These are phyloP conservation scores for Trissonchulus sp. DNA, from an alignment of 2,888 invertebrate species.

Conservation along the genomic window DNA sequence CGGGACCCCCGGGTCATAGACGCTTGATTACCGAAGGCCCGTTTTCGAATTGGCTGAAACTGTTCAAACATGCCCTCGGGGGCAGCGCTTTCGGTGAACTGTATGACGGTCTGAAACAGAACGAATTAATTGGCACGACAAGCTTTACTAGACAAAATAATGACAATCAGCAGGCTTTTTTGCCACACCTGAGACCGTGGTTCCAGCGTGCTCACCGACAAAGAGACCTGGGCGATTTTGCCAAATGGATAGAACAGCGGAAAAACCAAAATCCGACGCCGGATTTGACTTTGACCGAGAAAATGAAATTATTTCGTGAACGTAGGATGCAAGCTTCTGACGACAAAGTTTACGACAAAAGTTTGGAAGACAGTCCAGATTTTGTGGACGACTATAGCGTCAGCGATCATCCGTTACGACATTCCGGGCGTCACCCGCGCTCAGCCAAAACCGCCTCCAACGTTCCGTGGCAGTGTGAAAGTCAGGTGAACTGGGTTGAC, in stretches of 20 bases:
- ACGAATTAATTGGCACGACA: neutral
- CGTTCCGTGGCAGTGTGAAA: constrained; percentile 7
- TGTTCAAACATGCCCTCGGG: neutral
- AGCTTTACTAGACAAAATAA: too few relatives aligned
- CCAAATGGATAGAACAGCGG: too few relatives aligned
- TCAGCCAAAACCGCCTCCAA: neutral
- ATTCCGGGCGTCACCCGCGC: neutral
- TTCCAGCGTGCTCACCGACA: neutral
- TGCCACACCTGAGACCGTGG: neutral
- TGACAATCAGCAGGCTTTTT: neutral
- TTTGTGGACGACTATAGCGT: too few relatives aligned
- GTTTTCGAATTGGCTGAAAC: constrained; percentile 8
- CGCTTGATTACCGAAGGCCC: constrained; percentile 6
- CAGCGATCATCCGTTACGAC: neutral
- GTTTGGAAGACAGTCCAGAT: too few relatives aligned
- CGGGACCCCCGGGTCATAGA: constrained; percentile 14
- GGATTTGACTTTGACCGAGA: neutral
- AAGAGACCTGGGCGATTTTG: neutral
- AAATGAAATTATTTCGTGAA: too few relatives aligned
- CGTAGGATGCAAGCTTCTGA: too few relatives aligned
- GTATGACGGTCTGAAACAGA: neutral
- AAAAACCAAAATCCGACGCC: neutral
- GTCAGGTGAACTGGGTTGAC: constrained; percentile 24
- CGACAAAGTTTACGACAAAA: too few relatives aligned
- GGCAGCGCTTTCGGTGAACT: neutral